Conservation (phyloP, 2,797 vertebrate species). For the Nannoperca australis region DNA sequence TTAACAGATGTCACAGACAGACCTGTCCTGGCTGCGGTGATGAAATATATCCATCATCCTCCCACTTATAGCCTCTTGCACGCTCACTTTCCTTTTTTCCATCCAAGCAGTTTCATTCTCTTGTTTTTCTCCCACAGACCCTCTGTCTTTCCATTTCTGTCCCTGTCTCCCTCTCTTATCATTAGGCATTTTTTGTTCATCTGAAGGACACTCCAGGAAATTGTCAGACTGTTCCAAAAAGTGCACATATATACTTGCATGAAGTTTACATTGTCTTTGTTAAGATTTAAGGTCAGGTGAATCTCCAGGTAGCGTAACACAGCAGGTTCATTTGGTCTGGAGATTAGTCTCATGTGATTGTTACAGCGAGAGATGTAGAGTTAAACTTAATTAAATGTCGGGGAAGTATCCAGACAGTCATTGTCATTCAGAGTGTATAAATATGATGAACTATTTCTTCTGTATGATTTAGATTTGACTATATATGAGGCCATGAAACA, state of each 20-base stretch:
- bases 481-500: not conserved
- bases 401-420: not conserved
- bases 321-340: not conserved
- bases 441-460: not conserved
- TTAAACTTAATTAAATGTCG: not conserved
- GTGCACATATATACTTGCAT: slow-evolving; percentile 20
- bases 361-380: not conserved
- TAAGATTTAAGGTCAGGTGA: not conserved
- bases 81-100: slow-evolving; percentile 56
- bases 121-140: slow-evolving; percentile 55
- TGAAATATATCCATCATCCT: slow-evolving; percentile 86
- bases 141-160: slow-evolving; percentile 47
- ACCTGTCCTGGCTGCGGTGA: slow-evolving; percentile 81
- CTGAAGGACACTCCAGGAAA: slow-evolving; percentile 55
- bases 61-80: slow-evolving; percentile 70
- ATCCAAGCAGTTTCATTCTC: slow-evolving; percentile 51
- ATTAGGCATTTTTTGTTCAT: slow-evolving; percentile 58
- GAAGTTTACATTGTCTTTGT: slow-evolving; percentile 16
- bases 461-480: slow-evolving; percentile 5
- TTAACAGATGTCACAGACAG: slow-evolving; percentile 84
- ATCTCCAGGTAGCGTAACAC: not conserved
- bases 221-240: slow-evolving; percentile 33
- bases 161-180: slow-evolving; percentile 35
- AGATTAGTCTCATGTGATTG: not conserved
- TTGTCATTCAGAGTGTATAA: not conserved